These are phyloP conservation scores for Xestia rhomboidea DNA, from an alignment of 2,888 invertebrate species.

Conservation along the genomic window DNA sequence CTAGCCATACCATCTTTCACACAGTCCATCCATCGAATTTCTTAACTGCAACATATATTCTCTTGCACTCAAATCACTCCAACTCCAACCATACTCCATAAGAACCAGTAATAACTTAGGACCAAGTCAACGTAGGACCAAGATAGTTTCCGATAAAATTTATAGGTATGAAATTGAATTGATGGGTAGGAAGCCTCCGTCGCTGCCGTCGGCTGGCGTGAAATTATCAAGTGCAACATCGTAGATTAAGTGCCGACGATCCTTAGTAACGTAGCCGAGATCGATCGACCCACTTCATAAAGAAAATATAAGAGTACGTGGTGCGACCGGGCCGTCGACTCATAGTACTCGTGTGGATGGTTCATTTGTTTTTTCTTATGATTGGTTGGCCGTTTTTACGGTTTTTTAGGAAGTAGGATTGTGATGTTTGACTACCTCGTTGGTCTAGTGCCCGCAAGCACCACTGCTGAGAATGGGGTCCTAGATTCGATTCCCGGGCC, in stretches of 20 bases:
- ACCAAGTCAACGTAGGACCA: slow-evolving; percentile 55
- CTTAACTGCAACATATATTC: neutral
- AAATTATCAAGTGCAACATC: slow-evolving; percentile 86
- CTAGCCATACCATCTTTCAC: too few species aligned
- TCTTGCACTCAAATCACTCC: slow-evolving; percentile 16
- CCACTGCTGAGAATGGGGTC: neutral
- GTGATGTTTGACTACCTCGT: neutral
- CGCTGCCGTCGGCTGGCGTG: slow-evolving; percentile 74
- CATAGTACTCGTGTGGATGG: slow-evolving; percentile 4
- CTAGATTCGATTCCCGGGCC: neutral
- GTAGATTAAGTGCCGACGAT: slow-evolving; percentile 81
- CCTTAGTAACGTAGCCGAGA: slow-evolving; percentile 75
- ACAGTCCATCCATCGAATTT: neutral
- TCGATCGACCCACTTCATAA: slow-evolving; percentile 78
- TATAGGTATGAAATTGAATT: slow-evolving; percentile 85
- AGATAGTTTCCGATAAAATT: slow-evolving; percentile 73
- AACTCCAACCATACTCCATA: slow-evolving; percentile 10
- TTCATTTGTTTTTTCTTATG: slow-evolving; percentile 6
- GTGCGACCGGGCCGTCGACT: slow-evolving; percentile 8
- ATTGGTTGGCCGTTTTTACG: neutral
- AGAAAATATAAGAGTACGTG: slow-evolving; percentile 66
- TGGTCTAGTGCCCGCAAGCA: neutral
- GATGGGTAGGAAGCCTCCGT: slow-evolving; percentile 69
- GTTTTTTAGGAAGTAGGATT: neutral
- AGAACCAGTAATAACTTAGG: slow-evolving; percentile 51